Base-by-base conservation (phyloP, 2,888 invertebrate species). In the Imbricaverruca yamaguchii region DNA sequence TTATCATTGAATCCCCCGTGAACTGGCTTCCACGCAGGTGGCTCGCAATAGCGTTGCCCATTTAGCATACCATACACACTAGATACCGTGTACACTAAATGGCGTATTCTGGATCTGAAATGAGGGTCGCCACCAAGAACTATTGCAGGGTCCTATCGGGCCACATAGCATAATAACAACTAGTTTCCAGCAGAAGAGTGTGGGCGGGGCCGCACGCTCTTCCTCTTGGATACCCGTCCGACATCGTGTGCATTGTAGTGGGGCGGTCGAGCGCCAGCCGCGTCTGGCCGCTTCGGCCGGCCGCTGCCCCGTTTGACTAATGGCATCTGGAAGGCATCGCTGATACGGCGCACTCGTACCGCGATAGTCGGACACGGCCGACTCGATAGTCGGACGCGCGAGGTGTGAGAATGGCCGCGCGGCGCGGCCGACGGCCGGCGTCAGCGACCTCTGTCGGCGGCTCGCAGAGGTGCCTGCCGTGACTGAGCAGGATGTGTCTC, bases 161-260 rank as follows among this genome's bases (percentile, higher is more conserved):
- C 59, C 56, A 81, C 81, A 82, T 82, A 81, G 80, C 63, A 88
- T 87, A 84, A 84, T 84, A 81, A 84, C 84, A 80, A 86, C 86
- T 85, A 88, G 88, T 85, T 88, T 88, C 13, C 88, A 88, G 85
- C 88, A 88, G 65, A 85, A 84, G 84, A 85, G 84, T 83, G 87
- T 86, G 82, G 84, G 85, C 59, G 85, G 83, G 59, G 85, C 84
- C 69, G 84, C 83, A 59, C 84, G 84, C 61, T 83, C 84, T 18
- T 81, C 82, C 79, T 82, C 82, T n/a, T n/a, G 63, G n/a, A 7
- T 9, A n/a, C 21, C n/a, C 21, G n/a, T n/a, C n/a, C 63, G 21
- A 21, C 21, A n/a, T 63, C n/a, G 7, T 9, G n/a, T 10, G 63
- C 21, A 63, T 4, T n/a, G n/a, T n/a, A n/a, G 18, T 8, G n/a